These are phyloP conservation scores for Osmerus eperlanus DNA, from an alignment of 2,113 vertebrate genomes.

Conservation along the genomic window DNA sequence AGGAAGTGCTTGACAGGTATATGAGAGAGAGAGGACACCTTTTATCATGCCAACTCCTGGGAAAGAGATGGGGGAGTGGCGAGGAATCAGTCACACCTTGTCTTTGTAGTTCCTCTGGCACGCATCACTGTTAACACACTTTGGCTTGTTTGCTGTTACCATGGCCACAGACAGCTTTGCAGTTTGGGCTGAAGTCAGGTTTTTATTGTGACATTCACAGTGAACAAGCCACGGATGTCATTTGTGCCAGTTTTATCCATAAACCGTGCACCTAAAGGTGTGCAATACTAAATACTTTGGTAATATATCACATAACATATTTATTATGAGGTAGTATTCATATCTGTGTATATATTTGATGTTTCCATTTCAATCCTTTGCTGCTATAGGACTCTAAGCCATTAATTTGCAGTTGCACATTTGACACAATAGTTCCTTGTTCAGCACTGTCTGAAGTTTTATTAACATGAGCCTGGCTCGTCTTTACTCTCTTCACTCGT, in stretches of 20 bases:
- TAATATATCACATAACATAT: too few relatives aligned
- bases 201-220: background rate
- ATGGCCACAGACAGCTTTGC: background rate
- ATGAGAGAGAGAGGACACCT: constrained; percentile 8
- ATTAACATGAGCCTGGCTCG: background rate
- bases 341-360: background rate
- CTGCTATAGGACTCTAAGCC: background rate
- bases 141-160: constrained; percentile 13
- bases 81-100: background rate
- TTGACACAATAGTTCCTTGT: background rate
- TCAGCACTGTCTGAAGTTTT: background rate
- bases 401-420: background rate
- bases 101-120: constrained; percentile 12
- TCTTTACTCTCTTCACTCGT: background rate
- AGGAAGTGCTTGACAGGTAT: constrained; percentile 2
- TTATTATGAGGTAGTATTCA: too few relatives aligned
- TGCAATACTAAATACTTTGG: too few relatives aligned
- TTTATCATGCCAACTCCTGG: background rate
- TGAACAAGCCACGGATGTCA: too few relatives aligned
- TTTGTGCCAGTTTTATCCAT: too few relatives aligned
- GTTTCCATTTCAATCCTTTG: background rate
- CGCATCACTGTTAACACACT: background rate
- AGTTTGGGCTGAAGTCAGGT: background rate
- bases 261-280: too few relatives aligned
- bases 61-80: background rate